Conservation (phyloP, 2,797 vertebrate species). For the Triplophysa bombifrons region DNA sequence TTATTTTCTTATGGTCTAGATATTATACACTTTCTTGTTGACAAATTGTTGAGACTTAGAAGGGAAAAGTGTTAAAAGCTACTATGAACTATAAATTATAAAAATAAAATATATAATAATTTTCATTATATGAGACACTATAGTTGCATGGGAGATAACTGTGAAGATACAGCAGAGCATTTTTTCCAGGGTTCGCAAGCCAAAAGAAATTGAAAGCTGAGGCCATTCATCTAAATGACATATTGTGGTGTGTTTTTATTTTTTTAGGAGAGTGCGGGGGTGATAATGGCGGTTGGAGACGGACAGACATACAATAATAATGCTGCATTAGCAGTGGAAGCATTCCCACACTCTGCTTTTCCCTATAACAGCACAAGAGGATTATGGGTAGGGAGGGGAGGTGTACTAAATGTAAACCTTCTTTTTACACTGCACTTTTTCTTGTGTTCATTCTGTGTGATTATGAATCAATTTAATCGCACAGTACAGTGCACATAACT, state of each 20-base stretch:
- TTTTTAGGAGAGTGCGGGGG: conserved; percentile 10
- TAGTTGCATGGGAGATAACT: too few relatives aligned
- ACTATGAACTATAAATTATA: too few relatives aligned
- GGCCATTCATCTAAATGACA: conserved; percentile 13
- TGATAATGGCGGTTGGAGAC: conserved; percentile 9
- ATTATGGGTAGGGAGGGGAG: neutral
- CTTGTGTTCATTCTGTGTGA: neutral
- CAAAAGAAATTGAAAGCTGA: neutral
- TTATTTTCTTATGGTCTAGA: too few relatives aligned
- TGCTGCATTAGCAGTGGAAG: conserved; percentile 26
- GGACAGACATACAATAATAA: conserved; percentile 38
- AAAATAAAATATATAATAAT: too few relatives aligned
- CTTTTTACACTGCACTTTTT: too few relatives aligned
- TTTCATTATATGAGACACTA: too few relatives aligned
- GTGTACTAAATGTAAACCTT: neutral
- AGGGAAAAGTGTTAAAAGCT: too few relatives aligned
- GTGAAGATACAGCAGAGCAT: neutral
- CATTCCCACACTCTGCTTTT: neutral
- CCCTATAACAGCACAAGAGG: neutral
- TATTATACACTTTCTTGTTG: too few relatives aligned
- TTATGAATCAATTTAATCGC: neutral
- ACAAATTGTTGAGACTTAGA: too few relatives aligned
- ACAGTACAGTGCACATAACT: neutral
- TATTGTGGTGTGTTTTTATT: conserved; percentile 10
- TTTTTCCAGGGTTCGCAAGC: neutral